Base-by-base conservation (phyloP, 2,113 vertebrate genomes). In the Trichechus manatus region DNA sequence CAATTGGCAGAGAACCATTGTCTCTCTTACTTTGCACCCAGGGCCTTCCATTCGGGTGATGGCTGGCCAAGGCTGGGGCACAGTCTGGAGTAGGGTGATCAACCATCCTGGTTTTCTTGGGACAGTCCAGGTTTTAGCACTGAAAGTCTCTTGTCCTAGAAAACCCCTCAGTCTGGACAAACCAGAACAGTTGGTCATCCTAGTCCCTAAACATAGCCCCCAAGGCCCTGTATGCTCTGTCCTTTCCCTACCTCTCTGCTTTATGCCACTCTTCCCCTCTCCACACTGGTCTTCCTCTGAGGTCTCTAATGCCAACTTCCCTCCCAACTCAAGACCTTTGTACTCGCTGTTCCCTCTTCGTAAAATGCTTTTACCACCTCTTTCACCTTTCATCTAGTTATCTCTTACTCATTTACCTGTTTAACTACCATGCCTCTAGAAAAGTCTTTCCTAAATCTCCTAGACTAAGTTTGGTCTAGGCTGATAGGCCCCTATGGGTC, bases 201-300 rank as follows among this genome's bases (percentile, higher is more conserved):
- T 19, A 86, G 7, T 72, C 2, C 2, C 31, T 14, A 29, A 42
- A 20, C 42, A 31, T 61, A 22, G 14, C 44, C 47, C 44, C 47
- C 47, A 42, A 3, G 22, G 22, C 25, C 36, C 74, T 42, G 9
- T 4, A 13, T 75, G 3, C 9, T 63, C 66, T 27, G 14, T 4
- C 53, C 72, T 72, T 39, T 77, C 9, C 61, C 20, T 63, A 0
- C 50, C 29, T 79, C 42, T 79, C 70, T 39, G 10, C 36, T 63
- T 63, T 61, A 0, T 59, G 0, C 6, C 61, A 10, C 2, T 19
- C 2, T 25, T 6, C 9, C 1, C 9, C 0, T 77, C 17, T 14
- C 13, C 17, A 27, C 7, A 4, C 15, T 47, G n/a, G 15, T 9
- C 27, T 80, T 66, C 19, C 39, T 56, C 31, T 19, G 22, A 56